phyloP scores from a whole-genome alignment of 2,888 invertebrate genomes.

The Asteroscopus sphinx region DNA sequence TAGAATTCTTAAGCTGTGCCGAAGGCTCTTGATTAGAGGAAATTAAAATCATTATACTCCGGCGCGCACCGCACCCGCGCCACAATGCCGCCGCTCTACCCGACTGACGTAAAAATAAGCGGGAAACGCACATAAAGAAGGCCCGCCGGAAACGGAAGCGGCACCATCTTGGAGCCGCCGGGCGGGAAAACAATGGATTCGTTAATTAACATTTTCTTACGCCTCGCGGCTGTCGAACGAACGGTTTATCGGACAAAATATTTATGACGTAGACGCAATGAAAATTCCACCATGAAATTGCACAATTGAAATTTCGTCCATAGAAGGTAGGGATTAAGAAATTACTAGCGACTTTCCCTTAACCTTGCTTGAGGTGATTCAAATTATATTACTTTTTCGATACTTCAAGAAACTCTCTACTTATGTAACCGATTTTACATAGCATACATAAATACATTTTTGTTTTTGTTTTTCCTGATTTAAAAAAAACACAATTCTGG shows the following conservation, averaged over 20 bases:
- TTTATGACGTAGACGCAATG: constrained; percentile 87
- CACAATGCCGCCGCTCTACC: constrained; percentile 82
- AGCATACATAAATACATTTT: no score
- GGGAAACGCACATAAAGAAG: constrained; percentile 89
- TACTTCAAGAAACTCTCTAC: not conserved
- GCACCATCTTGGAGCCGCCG: constrained; percentile 90
- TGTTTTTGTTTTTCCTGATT: no score
- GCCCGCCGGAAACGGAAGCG: constrained; percentile 89
- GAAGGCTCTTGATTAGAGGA: constrained; percentile 90
- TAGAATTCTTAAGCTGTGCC: constrained; percentile 89
- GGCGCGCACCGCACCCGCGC: constrained; percentile 76
- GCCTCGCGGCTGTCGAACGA: constrained; percentile 90
- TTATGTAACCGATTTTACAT: no score
- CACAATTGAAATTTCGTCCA: constrained; percentile 76
- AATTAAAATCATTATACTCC: constrained; percentile 90
- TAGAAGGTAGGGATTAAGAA: constrained; percentile 64
- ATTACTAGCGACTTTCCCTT: constrained; percentile 30
- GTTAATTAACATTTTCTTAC: constrained; percentile 95
- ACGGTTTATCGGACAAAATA: constrained; percentile 90
- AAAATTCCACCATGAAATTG: constrained; percentile 84
- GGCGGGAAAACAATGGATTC: constrained; percentile 93
- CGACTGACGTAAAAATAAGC: constrained; percentile 86
- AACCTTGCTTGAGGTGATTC: constrained; percentile 20
- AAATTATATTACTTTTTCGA: not conserved
- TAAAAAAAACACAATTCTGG: no score